Conservation (phyloP, 2,797 vertebrate genomes). For the Delichon dasypus region DNA sequence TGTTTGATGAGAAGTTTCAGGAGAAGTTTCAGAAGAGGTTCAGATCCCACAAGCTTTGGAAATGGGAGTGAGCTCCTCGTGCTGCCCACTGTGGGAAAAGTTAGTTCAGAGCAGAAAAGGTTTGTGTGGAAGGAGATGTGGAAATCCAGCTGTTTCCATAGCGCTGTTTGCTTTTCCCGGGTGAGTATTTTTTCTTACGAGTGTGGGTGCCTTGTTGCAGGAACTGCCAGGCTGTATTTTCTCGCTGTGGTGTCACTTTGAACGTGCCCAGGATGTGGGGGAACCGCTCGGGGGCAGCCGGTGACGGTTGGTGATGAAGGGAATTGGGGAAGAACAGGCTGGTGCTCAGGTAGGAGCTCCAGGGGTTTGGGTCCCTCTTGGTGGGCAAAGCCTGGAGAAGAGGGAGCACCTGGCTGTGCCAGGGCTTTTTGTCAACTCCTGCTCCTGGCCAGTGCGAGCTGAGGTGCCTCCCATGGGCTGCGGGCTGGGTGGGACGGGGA, state of each 20-base stretch:
- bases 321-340: fast-evolving
- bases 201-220: neutral
- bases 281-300: neutral
- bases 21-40: neutral
- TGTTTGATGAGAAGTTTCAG: neutral
- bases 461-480: neutral
- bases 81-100: neutral
- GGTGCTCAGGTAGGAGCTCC: neutral
- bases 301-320: neutral
- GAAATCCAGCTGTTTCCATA: neutral
- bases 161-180: neutral
- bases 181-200: fast-evolving
- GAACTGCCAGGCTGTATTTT: neutral
- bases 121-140: neutral
- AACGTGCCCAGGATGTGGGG: fast-evolving
- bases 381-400: neutral
- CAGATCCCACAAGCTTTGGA: neutral
- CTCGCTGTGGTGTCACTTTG: neutral
- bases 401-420: neutral
- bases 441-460: neutral
- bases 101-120: neutral
- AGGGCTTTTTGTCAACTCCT: neutral
- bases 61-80: neutral
- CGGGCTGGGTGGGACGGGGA: neutral
- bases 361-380: fast-evolving